A percentile compares a stretch with the other conserved stretches of the same genome.
phyloP scores from a whole-genome alignment of 53 echinoderm and acorn worm species.

The Hippasteria phrygiana region DNA sequence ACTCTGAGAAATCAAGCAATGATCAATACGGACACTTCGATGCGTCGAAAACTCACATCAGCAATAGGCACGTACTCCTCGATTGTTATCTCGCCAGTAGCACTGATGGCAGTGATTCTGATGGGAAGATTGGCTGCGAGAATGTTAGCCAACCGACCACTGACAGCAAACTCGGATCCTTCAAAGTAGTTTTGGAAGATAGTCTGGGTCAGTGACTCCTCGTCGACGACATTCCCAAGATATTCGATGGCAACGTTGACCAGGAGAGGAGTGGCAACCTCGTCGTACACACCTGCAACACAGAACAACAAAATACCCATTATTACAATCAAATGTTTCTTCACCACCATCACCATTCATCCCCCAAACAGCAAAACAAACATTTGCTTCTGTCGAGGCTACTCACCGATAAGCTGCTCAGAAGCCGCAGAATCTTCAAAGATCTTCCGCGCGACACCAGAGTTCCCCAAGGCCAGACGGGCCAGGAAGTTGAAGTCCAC shows the following conservation, averaged over 20 bases:
- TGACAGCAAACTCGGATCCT: slow-evolving; percentile 90
- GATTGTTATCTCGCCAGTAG: slow-evolving; percentile 72
- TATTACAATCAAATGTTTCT: too few species aligned
- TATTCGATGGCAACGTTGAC: slow-evolving; percentile 87
- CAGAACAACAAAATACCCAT: not conserved
- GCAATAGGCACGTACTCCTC: slow-evolving; percentile 76
- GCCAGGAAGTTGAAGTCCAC: slow-evolving; percentile 90
- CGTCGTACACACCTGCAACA: slow-evolving; percentile 77
- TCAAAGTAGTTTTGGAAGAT: slow-evolving; percentile 92
- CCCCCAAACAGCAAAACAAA: not conserved
- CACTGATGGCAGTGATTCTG: slow-evolving; percentile 82
- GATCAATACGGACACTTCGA: not conserved
- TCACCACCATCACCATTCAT: too few species aligned
- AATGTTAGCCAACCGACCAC: slow-evolving; percentile 74
- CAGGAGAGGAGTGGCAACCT: slow-evolving; percentile 93
- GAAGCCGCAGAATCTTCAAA: slow-evolving; percentile 79
- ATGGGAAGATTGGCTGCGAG: slow-evolving; percentile 69
- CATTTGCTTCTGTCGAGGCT: not conserved
- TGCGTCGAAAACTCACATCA: slow-evolving; percentile 16
- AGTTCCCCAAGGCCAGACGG: slow-evolving; percentile 86
- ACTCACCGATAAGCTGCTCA: slow-evolving; percentile 76
- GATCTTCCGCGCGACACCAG: slow-evolving; percentile 90
- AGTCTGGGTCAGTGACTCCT: slow-evolving; percentile 74
- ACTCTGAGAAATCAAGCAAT: not conserved
- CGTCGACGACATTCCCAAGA: slow-evolving; percentile 79